Evolutionary conservation across 2,888 invertebrate genomes (phyloP).

Genomic region (Xylota segnis): DNA sequence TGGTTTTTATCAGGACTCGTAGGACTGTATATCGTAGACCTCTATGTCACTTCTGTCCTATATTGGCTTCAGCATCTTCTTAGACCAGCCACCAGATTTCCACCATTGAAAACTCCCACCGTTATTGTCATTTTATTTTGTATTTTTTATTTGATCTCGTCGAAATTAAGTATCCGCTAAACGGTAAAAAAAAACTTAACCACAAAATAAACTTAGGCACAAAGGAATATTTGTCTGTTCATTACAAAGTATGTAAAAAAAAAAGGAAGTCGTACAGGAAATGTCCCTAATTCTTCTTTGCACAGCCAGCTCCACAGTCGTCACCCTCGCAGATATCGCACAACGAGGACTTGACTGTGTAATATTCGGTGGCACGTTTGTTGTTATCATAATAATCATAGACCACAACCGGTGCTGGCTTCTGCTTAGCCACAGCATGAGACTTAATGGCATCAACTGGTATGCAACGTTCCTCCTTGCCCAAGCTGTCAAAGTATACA

Average conservation of each 20-base stretch:
- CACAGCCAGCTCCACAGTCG: conserved; percentile 84
- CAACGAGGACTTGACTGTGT: conserved; percentile 86
- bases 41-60: too few relatives aligned
- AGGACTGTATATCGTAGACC: too few relatives aligned
- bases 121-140: not conserved
- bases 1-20: too few relatives aligned
- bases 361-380: conserved; percentile 81
- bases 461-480: conserved; percentile 89
- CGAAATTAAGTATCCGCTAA: conserved; percentile 55
- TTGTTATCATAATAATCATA: conserved; percentile 96
- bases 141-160: conserved; percentile 37
- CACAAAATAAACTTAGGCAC: conserved; percentile 61
- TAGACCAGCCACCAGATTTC: too few relatives aligned
- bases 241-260: conserved; percentile 23
- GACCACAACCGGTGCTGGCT: conserved; percentile 93
- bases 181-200: conserved; percentile 65
- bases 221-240: conserved; percentile 26
- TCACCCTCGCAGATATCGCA: conserved; percentile 94
- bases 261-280: conserved; percentile 6
- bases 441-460: conserved; percentile 93
- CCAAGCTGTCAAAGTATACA: conserved; percentile 90
- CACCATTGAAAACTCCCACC: not conserved
- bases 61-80: too few relatives aligned
- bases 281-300: conserved; percentile 72
- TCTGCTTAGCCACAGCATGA: conserved; percentile 93